Base-by-base conservation (phyloP, 1,140 invertebrate genomes). In the Ptiloglossa arizonensis region DNA sequence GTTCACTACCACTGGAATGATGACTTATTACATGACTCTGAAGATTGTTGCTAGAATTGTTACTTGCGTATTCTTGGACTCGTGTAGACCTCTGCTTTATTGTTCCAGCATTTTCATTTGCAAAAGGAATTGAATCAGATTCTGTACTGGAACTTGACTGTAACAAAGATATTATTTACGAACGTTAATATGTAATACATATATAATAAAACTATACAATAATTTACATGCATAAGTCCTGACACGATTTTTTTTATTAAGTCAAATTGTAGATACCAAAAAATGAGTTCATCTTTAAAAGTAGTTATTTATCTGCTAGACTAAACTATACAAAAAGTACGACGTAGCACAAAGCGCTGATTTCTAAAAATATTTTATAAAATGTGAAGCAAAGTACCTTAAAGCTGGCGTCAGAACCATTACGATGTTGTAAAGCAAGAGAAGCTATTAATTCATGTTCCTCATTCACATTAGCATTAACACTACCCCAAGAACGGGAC, bases 101-200 rank as follows among this genome's bases (percentile, higher is more conserved):
- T 32, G 98, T 99, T 15, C 98, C 98, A 46, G 98, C 98, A 93
- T 99, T 99, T 90, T 99, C 98, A 92, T 99, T 99, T 75, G 98
- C 98, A 93, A 99, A 99, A 50, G 98, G 98, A 90, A 99, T 95
- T 83, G 97, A 98, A 92, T 99, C 98, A 29, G 97, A 98, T 93
- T 99, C 97, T 67, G 97, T 98, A 93, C 97, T 98, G 78, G 97
- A 98, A 93, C 96, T 98, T 86, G 98, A 98, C 96, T 98, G 94
- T 15, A 93, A 94, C 41, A 87, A 81, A 69, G 88, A 88, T 89
- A 57, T 73, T 29, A 57, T 32, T 32, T 32, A 1, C 15, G 41
- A 38, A 32, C 35, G 2, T 72, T 72, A 67, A 19, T 17, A 41
- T 38, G n/a, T n/a, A 29, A 41, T 22, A 27, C 0, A 13, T 41